Evolutionary conservation across 2,888 invertebrate species (phyloP).

Genomic region (Tachina lurida): DNA sequence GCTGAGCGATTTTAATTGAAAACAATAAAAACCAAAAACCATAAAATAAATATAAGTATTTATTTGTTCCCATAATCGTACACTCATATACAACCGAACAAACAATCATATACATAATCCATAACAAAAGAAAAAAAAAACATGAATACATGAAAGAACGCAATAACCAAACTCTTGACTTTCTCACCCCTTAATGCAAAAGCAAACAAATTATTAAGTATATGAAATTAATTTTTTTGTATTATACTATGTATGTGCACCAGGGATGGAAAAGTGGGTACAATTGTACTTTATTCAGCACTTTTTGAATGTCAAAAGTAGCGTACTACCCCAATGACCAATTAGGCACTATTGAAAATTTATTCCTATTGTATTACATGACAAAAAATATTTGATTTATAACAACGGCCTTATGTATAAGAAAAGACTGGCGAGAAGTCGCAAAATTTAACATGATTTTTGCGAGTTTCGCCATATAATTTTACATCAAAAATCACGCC

Average conservation of each 20-base stretch:
- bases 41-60: slow-evolving; percentile 37
- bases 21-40: slow-evolving; percentile 61
- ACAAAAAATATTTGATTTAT: too few species aligned
- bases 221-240: slow-evolving; percentile 45
- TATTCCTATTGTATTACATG: too few species aligned
- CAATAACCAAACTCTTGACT: slow-evolving; percentile 76
- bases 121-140: slow-evolving; percentile 31
- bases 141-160: slow-evolving; percentile 17
- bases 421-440: too few species aligned
- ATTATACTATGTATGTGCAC: neutral
- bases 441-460: too few species aligned
- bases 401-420: too few species aligned
- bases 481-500: too few species aligned
- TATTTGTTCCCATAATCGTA: neutral
- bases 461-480: too few species aligned
- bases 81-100: slow-evolving; percentile 3
- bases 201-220: slow-evolving; percentile 57
- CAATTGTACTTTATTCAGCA: too few species aligned
- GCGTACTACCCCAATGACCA: too few species aligned
- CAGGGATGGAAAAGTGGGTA: too few species aligned
- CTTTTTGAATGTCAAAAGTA: too few species aligned
- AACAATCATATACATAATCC: slow-evolving; percentile 29
- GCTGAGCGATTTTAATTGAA: slow-evolving; percentile 44
- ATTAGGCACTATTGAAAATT: too few species aligned
- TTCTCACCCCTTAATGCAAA: slow-evolving; percentile 77